Base-by-base conservation (phyloP, 2,113 vertebrate genomes). In the Pelobates fuscus region DNA sequence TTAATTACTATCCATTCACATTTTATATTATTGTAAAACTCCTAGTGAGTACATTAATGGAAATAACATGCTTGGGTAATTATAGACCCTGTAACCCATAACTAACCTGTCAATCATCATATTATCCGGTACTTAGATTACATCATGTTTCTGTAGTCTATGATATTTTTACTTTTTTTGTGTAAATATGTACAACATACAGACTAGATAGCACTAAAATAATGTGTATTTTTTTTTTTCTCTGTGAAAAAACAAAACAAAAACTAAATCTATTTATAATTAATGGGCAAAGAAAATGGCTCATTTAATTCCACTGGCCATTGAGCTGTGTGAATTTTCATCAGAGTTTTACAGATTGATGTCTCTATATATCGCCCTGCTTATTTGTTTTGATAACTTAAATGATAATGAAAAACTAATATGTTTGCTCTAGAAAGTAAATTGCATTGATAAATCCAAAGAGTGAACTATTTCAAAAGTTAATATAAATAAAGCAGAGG, bases 1-100 rank as follows among this genome's bases (percentile, higher is more conserved):
- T 62, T 75, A 77, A 77, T 77, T 77, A 68, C 64, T 77, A 77
- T 77, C 73, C 57, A 68, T 77, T 77, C 65, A 68, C 73, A 76
- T 76, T 68, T 77, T 77, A 68, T 68, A 77, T 67, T 77, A 77
- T 77, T 68, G 57, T 77, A 77, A 68, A 68, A 77, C 73, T 77
- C 73, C 73, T 68, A 68, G 73, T 61, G 73, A 68, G 64, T 68
- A 68, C 67, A 68, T 77, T 77, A 77, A 77, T 77, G 65, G 64
- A 67, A 49, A 55, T 49, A 77, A 67, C 55, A 77, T 77, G 73
- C 25, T 61, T 54, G 25, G 27, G 65, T 61, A 77, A 77, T 77
- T 77, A 61, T 64, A 61, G 10, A 41, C 65, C 44, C 54, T 52
- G 59, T 29, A 77, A 77, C 73, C 64, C 27, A 37, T 74, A 74